Base-by-base conservation (phyloP, 1,140 invertebrate genomes). In the Aethina tumida region DNA sequence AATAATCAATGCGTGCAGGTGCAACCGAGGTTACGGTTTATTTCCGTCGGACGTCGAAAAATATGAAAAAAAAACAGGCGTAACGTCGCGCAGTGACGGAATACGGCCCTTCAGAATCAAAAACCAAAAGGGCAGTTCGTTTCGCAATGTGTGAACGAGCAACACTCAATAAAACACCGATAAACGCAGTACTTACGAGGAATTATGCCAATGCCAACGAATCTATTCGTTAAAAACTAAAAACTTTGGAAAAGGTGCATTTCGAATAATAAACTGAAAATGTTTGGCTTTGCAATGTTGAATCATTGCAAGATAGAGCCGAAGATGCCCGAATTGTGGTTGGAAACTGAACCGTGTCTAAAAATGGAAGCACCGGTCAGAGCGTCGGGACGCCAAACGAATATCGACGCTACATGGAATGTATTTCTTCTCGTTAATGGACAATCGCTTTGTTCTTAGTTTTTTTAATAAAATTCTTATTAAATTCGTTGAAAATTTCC, bases 161-260 rank as follows among this genome's bases (percentile, higher is more conserved):
- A 7, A 29, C 20, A 13, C 5, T 16, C 16, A 31, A 31, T 16
- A 35, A 25, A 35, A 9, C 15, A 22, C 21, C n/a, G 10, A 7
- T 10, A 30, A 31, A 27, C 26, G 9, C 30, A 36, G 22, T 45
- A 48, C 50, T 50, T 50, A 53, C 47, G 36, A 38, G 41, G 34
- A 47, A 45, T 52, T 41, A 45, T 52, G 52, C 50, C 52, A 55
- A 47, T 55, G 52, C 50, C 50, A 55, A 55, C 45, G 48, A 41
- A 26, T 39, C 40, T 32, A 53, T 37, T 42, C 43, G 10, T 35
- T 29, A 20, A 50, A 55, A 50, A 52, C 52, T 50, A 47, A 45
- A 52, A 21, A 38, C 27, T 44, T 41, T 49, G 50, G 50, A 45
- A 50, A 50, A 44, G 50, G 32, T 39, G 43, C 43, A 43, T 42